Evolutionary conservation across 2,888 invertebrate genomes (phyloP).

Genomic region (Congeria kusceri): DNA sequence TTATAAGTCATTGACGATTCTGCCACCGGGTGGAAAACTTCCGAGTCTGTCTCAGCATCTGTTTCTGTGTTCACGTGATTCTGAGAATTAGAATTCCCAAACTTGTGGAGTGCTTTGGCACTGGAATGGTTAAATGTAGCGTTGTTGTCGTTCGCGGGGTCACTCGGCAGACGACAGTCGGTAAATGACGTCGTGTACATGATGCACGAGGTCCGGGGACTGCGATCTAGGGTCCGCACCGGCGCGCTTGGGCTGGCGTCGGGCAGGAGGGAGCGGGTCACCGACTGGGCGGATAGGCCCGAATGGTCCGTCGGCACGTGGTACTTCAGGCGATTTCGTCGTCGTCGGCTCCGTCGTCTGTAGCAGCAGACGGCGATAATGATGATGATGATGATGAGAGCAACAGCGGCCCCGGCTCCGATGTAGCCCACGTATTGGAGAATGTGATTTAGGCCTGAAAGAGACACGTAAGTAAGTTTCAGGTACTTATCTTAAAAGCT

Average conservation of each 20-base stretch:
- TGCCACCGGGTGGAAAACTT: neutral
- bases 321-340: constrained; percentile 64
- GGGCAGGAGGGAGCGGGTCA: constrained; percentile 58
- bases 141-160: constrained; percentile 20
- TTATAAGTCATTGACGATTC: constrained; percentile 41
- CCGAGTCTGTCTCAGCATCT: constrained; percentile 2
- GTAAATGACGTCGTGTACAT: constrained; percentile 75
- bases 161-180: constrained; percentile 33
- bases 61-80: constrained; percentile 10
- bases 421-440: constrained; percentile 76
- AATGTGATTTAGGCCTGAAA: constrained; percentile 76
- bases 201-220: constrained; percentile 75
- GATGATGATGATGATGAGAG: constrained; percentile 68
- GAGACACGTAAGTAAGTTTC: too few species aligned
- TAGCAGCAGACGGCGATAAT: constrained; percentile 72
- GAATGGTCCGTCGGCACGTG: constrained; percentile 74
- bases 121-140: constrained; percentile 14
- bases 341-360: constrained; percentile 59
- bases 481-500: neutral
- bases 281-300: constrained; percentile 38
- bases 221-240: constrained; percentile 64
- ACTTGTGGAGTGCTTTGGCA: constrained; percentile 20
- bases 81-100: constrained; percentile 42
- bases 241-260: constrained; percentile 64
- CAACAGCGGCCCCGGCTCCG: constrained; percentile 70